These are phyloP conservation scores for Lytechinus variegatus DNA, from an alignment of 35 echinoderm and acorn worm genomes.

Conservation along the genomic window DNA sequence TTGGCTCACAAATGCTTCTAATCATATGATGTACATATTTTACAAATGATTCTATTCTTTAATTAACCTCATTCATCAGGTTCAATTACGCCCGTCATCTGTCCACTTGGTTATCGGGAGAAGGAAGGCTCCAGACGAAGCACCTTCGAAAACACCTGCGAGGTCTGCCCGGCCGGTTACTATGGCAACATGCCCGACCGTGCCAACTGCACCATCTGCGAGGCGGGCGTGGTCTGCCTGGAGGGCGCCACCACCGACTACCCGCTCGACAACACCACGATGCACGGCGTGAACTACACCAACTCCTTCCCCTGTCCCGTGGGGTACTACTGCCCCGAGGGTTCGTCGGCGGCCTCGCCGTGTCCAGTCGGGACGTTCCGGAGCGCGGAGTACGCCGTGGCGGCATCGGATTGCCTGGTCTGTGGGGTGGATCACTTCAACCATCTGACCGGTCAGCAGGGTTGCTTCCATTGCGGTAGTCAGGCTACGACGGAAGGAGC, in stretches of 20 bases:
- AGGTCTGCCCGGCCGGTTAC: conserved; percentile 86
- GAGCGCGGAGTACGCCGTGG: conserved; percentile 61
- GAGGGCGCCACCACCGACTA: conserved; percentile 86
- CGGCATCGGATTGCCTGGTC: conserved; percentile 66
- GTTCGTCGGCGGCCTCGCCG: conserved; percentile 60
- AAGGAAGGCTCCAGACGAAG: conserved; percentile 68
- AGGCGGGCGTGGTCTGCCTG: conserved; percentile 88
- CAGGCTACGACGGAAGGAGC: conserved; percentile 65
- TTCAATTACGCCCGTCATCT: conserved; percentile 81
- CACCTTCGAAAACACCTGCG: conserved; percentile 90
- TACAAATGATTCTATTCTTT: not conserved
- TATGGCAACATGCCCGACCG: conserved; percentile 86
- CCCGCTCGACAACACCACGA: conserved; percentile 70
- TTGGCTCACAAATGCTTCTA: too few species aligned
- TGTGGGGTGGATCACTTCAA: conserved; percentile 91
- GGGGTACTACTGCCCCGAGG: conserved; percentile 91
- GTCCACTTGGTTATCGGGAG: conserved; percentile 89
- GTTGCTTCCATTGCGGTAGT: conserved; percentile 91
- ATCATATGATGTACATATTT: not conserved
- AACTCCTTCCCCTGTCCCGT: conserved; percentile 92
- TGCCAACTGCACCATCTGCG: conserved; percentile 82
- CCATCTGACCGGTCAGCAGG: conserved; percentile 77
- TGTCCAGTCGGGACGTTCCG: conserved; percentile 76
- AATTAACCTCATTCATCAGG: conserved; percentile 47
- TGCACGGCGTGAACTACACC: conserved; percentile 86